These are phyloP conservation scores for Drepana arcuata DNA, from an alignment of 1,140 invertebrate genomes.

Conservation along the genomic window DNA sequence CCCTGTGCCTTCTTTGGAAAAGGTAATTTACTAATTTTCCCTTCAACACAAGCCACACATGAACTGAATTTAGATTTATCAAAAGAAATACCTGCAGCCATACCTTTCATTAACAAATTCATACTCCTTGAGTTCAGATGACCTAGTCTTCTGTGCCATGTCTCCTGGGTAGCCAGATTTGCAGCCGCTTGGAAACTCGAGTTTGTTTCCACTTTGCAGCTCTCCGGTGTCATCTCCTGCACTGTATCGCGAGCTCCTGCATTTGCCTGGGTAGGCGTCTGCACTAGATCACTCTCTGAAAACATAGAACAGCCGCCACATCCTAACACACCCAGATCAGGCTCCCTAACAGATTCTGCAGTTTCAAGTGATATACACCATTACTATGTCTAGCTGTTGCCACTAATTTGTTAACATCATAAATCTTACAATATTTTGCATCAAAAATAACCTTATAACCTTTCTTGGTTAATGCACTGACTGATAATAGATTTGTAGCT, in stretches of 20 bases:
- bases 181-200: not conserved
- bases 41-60: conserved; percentile 16
- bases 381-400: too few species aligned
- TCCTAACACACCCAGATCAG: not conserved
- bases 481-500: not conserved
- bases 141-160: conserved; percentile 16
- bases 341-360: not conserved
- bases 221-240: not conserved
- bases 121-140: conserved; percentile 11
- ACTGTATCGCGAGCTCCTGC: not conserved
- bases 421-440: too few species aligned
- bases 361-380: too few species aligned
- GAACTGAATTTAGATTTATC: conserved; percentile 3
- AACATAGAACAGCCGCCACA: too few species aligned
- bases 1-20: conserved; percentile 10
- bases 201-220: not conserved
- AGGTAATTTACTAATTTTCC: too few species aligned
- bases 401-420: too few species aligned
- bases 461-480: too few species aligned
- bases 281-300: not conserved
- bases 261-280: not conserved
- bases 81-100: conserved; percentile 12
- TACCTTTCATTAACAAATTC: conserved; percentile 15
- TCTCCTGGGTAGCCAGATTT: too few species aligned
- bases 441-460: too few species aligned